Evolutionary conservation across 2,113 vertebrate genomes (phyloP).

Genomic region (Felis catus): DNA sequence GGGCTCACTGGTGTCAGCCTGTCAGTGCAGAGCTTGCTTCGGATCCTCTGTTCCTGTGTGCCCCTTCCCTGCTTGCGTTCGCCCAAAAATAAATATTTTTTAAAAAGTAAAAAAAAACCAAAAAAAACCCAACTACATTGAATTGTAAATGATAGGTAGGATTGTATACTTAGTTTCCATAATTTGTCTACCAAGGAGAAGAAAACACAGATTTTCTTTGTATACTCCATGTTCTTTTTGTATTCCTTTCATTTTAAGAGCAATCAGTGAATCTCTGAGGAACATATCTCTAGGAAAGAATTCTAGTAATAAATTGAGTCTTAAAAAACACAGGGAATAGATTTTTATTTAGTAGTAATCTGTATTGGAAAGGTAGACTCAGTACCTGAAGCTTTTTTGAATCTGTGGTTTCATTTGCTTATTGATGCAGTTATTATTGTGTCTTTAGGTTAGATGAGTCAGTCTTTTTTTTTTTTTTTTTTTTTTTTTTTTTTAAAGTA

Average conservation of each 20-base stretch:
- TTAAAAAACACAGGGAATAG: not conserved
- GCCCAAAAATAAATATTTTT: too few species aligned
- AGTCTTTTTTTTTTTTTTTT: too few species aligned
- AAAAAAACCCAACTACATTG: not conserved
- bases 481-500: too few species aligned
- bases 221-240: not conserved
- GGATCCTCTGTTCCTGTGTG: too few species aligned
- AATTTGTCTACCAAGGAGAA: not conserved
- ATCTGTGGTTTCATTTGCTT: not conserved
- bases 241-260: conserved; percentile 1
- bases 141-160: not conserved
- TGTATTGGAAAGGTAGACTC: not conserved
- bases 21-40: too few species aligned
- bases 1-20: too few species aligned
- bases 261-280: not conserved
- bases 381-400: not conserved
- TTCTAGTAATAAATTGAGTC: not conserved
- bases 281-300: not conserved
- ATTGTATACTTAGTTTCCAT: not conserved
- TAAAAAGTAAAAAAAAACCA: too few species aligned
- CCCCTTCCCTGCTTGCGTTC: too few species aligned
- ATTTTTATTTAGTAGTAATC: conserved; percentile 2
- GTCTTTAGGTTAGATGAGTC: not conserved
- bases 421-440: not conserved
- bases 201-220: not conserved